These are phyloP conservation scores for Maconellicoccus hirsutus DNA, from an alignment of 1,140 invertebrate species.

Conservation along the genomic window DNA sequence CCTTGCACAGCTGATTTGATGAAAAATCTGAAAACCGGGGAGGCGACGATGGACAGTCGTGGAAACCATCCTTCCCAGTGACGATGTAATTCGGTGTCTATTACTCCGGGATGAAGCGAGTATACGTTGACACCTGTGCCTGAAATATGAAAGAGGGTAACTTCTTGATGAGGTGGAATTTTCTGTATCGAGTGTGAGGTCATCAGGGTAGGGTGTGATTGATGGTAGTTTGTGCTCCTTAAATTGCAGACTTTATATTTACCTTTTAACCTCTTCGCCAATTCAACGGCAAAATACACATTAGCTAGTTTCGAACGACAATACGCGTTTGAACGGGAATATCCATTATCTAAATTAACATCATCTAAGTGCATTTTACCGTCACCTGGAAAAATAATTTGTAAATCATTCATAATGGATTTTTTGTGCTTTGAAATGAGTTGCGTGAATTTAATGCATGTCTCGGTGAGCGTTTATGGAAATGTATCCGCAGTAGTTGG, in stretches of 20 bases:
- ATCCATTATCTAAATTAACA: slow-evolving; percentile 38
- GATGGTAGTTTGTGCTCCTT: slow-evolving; percentile 71
- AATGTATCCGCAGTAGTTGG: too few species aligned
- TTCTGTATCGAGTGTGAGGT: too few species aligned
- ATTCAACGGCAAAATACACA: slow-evolving; percentile 53
- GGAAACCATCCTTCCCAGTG: slow-evolving; percentile 49
- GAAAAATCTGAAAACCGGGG: slow-evolving; percentile 34
- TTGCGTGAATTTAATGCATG: too few species aligned
- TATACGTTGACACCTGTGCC: slow-evolving; percentile 50
- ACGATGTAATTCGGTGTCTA: slow-evolving; percentile 59
- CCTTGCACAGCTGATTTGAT: slow-evolving; percentile 53
- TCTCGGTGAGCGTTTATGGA: too few species aligned
- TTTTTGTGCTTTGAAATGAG: too few species aligned
- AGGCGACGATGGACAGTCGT: slow-evolving; percentile 38
- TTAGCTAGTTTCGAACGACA: slow-evolving; percentile 62
- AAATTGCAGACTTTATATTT: slow-evolving; percentile 45
- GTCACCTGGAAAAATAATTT: slow-evolving; percentile 24
- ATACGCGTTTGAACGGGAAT: slow-evolving; percentile 56
- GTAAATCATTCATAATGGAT: too few species aligned
- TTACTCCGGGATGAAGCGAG: slow-evolving; percentile 57
- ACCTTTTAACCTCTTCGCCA: slow-evolving; percentile 46
- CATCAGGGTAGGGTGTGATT: too few species aligned
- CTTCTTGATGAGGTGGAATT: too few species aligned
- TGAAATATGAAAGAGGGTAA: slow-evolving; percentile 33
- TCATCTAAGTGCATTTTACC: slow-evolving; percentile 30